Conservation (phyloP, 2,113 vertebrate genomes). For the Lutjanus erythropterus region DNA sequence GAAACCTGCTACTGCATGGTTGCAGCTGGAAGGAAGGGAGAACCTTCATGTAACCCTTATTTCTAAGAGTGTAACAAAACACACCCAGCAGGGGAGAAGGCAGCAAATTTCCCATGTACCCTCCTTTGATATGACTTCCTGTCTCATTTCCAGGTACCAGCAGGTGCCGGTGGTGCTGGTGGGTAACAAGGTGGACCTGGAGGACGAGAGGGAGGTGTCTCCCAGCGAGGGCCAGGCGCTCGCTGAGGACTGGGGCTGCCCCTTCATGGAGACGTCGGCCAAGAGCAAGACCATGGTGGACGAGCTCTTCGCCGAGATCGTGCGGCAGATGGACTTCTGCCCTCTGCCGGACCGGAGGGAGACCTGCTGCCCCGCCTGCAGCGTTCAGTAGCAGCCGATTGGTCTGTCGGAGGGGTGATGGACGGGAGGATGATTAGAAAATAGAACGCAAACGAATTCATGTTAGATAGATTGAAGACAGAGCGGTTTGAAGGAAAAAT, state of each 20-base stretch:
- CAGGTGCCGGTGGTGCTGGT: conserved; percentile 97
- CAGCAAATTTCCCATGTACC: background rate
- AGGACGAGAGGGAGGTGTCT: conserved; percentile 94
- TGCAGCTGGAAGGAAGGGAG: too few species aligned
- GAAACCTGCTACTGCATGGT: too few species aligned
- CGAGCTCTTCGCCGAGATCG: conserved; percentile 96
- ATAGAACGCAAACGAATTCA: conserved; percentile 40
- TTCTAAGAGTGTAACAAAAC: conserved; percentile 4
- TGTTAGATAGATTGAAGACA: conserved; percentile 36
- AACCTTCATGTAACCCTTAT: too few species aligned
- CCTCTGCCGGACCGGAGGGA: conserved; percentile 95
- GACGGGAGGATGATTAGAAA: conserved; percentile 15
- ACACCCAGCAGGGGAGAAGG: conserved; percentile 8
- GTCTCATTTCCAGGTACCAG: conserved; percentile 88
- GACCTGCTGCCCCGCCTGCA: conserved; percentile 94
- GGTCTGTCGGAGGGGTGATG: background rate
- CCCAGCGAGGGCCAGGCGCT: conserved; percentile 93
- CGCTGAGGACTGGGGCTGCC: conserved; percentile 97
- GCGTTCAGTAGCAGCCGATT: conserved; percentile 89
- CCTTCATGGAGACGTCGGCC: conserved; percentile 98
- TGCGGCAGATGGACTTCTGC: conserved; percentile 98
- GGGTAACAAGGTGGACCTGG: conserved; percentile 97
- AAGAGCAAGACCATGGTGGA: conserved; percentile 99
- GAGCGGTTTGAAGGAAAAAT: conserved; percentile 32
- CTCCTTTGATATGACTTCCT: background rate